phyloP scores from a whole-genome alignment of 2,797 vertebrate genomes.

The Notoglanidium macrostoma region DNA sequence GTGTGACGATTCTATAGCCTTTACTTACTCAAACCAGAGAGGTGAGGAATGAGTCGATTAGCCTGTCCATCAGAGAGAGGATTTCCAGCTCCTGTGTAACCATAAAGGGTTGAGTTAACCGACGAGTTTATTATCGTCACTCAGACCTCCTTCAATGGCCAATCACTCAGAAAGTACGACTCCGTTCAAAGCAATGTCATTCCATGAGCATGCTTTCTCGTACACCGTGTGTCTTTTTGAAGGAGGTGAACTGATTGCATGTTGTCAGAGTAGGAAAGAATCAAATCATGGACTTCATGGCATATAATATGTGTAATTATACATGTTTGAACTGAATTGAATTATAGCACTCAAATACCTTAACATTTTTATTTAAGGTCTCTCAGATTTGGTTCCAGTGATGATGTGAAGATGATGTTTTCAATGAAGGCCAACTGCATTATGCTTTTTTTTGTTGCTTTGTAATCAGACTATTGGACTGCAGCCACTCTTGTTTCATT shows the following conservation, averaged over 20 bases:
- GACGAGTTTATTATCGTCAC: conserved; percentile 38
- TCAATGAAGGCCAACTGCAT: neutral
- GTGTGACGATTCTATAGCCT: conserved; percentile 4
- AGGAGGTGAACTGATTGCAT: neutral
- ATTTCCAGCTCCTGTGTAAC: conserved; percentile 8
- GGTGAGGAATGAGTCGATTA: conserved; percentile 56
- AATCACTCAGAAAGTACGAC: conserved; percentile 21
- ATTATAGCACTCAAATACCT: neutral
- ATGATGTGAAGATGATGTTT: neutral
- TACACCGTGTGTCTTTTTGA: neutral
- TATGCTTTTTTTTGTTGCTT: neutral
- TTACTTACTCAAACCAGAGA: conserved; percentile 45
- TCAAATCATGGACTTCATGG: neutral
- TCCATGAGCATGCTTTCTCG: neutral
- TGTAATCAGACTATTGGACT: conserved; percentile 9
- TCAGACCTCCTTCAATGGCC: conserved; percentile 38
- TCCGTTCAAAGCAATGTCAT: neutral
- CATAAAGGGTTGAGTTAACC: conserved; percentile 25
- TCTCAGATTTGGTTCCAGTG: neutral
- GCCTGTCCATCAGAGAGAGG: conserved; percentile 50
- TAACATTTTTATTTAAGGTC: neutral
- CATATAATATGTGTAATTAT: neutral
- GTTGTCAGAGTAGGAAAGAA: conserved; percentile 1
- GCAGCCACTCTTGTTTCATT: neutral
- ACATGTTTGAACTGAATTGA: neutral